Evolutionary conservation across 2,888 invertebrate genomes (phyloP), one percentile per base, ranked within the genome.

Genomic region (Lathronympha strigana): DNA sequence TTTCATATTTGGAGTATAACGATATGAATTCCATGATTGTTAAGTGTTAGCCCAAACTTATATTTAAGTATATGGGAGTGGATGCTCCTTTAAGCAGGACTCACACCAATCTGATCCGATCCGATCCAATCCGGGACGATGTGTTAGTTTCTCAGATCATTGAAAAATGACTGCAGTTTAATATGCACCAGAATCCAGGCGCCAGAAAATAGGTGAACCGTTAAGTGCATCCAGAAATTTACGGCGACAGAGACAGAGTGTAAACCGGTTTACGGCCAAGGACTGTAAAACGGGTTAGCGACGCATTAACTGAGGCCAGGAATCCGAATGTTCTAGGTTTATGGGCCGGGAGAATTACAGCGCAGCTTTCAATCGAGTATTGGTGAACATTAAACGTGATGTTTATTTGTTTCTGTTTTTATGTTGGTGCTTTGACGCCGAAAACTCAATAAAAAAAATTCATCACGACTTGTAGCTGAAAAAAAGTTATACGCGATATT

Each of bases 171-270:
- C n/a, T n/a, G n/a, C n/a, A n/a, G 5, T 13, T 2, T 9, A 9
- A 40, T 31, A 33, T 33, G 36, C 21, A 53, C 19, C 43, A 43
- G 55, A 43, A 57, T 43, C 13, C 6, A 13, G 11, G 6, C 33
- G 5, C 4, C 43, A 28, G 5, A 28, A 8, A 28, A 53, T 54
- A 60, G 53, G 47, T 54, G 36, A 53, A 47, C 28, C 54, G 38
- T 66, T 47, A 61, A 66, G 23, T 66, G 64, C 64, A 60, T 64
- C 33, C 21, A 54, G 38, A 54, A 61, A 66, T 66, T 61, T 66
- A 66, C 54, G 54, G 31, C 54, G 38, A 61, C 40, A 54, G 17
- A 28, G 54, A 61, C 23, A 66, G 60, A 38, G 38, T 38, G 49
- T 54, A 61, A 61, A 60, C 13, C 31, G 17, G 47, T 47, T 66